Evolutionary conservation across 2,888 invertebrate genomes (phyloP).

Genomic region (Zaprionus bogoriensis): DNA sequence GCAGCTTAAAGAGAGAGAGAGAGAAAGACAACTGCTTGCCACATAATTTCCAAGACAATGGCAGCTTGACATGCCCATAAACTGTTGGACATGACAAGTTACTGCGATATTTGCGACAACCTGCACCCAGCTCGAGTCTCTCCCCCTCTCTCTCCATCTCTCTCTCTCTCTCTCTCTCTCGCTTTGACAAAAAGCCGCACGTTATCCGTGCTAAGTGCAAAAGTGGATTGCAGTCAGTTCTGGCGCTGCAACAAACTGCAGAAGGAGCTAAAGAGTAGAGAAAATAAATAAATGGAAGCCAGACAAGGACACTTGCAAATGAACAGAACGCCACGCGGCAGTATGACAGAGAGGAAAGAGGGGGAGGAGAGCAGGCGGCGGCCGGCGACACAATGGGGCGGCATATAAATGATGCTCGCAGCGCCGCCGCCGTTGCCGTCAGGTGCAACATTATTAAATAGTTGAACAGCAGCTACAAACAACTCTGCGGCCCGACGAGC

Average conservation of each 20-base stretch:
- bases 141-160: not conserved
- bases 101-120: conserved; percentile 76
- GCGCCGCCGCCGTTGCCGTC: conserved; percentile 2
- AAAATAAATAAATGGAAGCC: conserved; percentile 37
- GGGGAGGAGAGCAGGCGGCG: no score
- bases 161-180: conserved; percentile 10
- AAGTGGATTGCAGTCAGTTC: conserved; percentile 66
- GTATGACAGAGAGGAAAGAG: conserved; percentile 26
- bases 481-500: conserved; percentile 19
- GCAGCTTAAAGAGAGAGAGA: not conserved
- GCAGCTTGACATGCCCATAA: conserved; percentile 66
- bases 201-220: conserved; percentile 73
- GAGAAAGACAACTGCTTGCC: conserved; percentile 16
- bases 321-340: conserved; percentile 41
- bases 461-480: conserved; percentile 64
- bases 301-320: conserved; percentile 65
- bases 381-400: conserved; percentile 15
- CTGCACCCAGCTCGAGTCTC: conserved; percentile 19
- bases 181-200: conserved; percentile 69
- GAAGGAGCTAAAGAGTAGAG: not conserved
- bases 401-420: conserved; percentile 45
- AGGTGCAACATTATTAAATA: conserved; percentile 70
- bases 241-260: not conserved
- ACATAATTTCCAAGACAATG: conserved; percentile 52
- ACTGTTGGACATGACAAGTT: conserved; percentile 78